Evolutionary conservation across 2,113 vertebrate species (phyloP).

Genomic region (Aptenodytes patagonicus): DNA sequence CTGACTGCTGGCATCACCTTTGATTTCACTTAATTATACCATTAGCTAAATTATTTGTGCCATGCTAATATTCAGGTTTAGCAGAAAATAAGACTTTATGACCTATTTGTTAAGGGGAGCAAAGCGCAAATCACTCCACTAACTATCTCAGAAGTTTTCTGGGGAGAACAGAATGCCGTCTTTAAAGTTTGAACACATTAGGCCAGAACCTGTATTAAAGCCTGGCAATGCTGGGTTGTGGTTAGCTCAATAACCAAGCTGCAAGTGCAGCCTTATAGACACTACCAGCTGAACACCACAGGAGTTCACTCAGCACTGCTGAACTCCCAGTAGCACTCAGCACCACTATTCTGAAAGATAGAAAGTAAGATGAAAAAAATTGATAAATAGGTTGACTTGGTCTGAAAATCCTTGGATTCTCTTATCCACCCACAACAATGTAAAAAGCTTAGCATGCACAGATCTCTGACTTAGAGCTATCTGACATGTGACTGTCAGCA

Average conservation of each 20-base stretch:
- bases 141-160: neutral
- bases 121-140: neutral
- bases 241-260: neutral
- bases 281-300: neutral
- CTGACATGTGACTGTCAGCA: neutral
- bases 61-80: neutral
- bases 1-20: neutral
- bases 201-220: neutral
- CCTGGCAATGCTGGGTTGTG: neutral
- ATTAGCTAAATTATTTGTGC: neutral
- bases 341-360: neutral
- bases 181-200: neutral
- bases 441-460: neutral
- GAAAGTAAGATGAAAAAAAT: neutral
- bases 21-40: neutral
- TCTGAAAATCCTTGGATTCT: neutral
- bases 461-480: neutral
- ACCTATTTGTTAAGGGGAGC: neutral
- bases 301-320: neutral
- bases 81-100: neutral
- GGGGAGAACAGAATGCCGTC: neutral
- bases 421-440: neutral
- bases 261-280: neutral
- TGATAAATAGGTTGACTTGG: neutral
- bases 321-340: neutral